Evolutionary conservation across 2,113 vertebrate genomes (phyloP), one percentile per base, ranked within the genome.

Genomic region (Microcebus lehilahytsara): DNA sequence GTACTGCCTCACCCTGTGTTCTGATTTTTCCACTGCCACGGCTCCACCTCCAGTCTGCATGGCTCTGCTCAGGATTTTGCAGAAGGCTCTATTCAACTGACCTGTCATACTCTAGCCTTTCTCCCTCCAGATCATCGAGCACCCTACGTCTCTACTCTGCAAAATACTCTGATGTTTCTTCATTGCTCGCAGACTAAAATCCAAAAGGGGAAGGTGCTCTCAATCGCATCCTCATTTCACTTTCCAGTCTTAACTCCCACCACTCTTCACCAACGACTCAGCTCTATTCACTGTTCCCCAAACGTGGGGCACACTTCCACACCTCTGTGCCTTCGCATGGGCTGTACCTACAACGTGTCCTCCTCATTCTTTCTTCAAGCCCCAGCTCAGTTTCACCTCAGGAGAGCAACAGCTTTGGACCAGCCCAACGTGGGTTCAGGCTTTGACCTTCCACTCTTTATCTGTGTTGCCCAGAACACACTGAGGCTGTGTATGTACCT

Each of bases 291-390:
- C 49, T 20, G 16, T 34, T 74, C 51, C 42, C 20, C 32, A 46
- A 11, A 37, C 4, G 4, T 2, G 22, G 25, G 32, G 14, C 0
- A 2, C 9, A 20, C 14, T 69, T 34, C 9, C 17, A 40, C 4
- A n/a, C 32, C 60, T 13, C 60, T 40, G 17, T 19, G 27, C 56
- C 89, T 66, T 16, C 4, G 40, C 58, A 62, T 14, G 11, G 64
- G 49, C 34, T 77, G 78, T 37, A 53, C 9, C 8, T 13, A 20
- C 27, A 81, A 60, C 30, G 9, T 9, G 9, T 9, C 60, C 27
- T 85, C 92, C 69, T n/a, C 23, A 17, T 60, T 88, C 85, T 66
- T 58, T 56, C 30, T 83, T 22, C 11, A 14, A 49, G 51, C 11
- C 71, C 49, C 67, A 86, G 49, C 13, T 53, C 62, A 14, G 0